Percentiles rank a stretch among this genome's conserved stretches.
These are phyloP conservation scores for Linnaemya vulpina DNA, from an alignment of 2,888 invertebrate species.

Conservation along the genomic window DNA sequence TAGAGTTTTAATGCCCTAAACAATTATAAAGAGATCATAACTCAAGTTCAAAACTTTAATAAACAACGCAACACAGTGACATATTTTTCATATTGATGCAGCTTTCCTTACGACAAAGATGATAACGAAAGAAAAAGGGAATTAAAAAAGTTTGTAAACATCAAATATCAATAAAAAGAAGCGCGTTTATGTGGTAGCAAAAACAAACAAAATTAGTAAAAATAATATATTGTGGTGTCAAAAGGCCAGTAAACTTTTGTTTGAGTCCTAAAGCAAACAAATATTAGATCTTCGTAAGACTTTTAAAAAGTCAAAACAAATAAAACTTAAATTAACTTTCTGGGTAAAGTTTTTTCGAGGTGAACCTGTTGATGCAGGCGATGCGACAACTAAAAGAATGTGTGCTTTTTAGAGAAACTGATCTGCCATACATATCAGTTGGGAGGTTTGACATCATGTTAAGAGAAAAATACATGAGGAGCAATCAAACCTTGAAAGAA, in stretches of 20 bases:
- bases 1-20: neutral
- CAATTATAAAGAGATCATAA: slow-evolving; percentile 24
- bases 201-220: neutral
- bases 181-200: slow-evolving; percentile 5
- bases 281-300: neutral
- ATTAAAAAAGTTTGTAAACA: slow-evolving; percentile 13
- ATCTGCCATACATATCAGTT: too few relatives aligned
- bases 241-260: slow-evolving; percentile 38
- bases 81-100: slow-evolving; percentile 22
- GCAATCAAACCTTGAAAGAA: too few relatives aligned
- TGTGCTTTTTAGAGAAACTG: neutral
- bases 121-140: neutral
- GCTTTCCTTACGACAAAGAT: slow-evolving; percentile 3
- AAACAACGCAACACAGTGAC: slow-evolving; percentile 24
- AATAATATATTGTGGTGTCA: slow-evolving; percentile 40
- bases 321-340: slow-evolving; percentile 35
- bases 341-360: neutral
- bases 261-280: slow-evolving; percentile 7
- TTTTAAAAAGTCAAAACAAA: too few relatives aligned
- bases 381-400: neutral
- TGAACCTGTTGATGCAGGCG: neutral
- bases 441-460: too few relatives aligned
- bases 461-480: too few relatives aligned
- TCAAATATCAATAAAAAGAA: slow-evolving; percentile 49
- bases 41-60: slow-evolving; percentile 41